Evolutionary conservation across 2,888 invertebrate genomes (phyloP), one percentile per base, ranked within the genome.

Genomic region (Synanthedon tipuliformis): DNA sequence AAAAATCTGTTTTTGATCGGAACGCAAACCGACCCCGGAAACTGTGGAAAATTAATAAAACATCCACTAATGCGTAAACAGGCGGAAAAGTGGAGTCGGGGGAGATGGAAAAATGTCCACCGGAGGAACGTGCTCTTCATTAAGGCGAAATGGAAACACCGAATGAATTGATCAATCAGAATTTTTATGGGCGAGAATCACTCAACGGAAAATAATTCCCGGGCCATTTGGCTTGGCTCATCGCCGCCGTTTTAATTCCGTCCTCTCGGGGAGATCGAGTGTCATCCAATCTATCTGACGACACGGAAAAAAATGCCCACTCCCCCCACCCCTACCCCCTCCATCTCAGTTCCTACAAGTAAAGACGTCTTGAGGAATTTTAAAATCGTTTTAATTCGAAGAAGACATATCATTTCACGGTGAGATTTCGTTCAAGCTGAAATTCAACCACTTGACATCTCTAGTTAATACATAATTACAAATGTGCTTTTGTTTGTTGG

Each of bases 161-260:
- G 81, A 75, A 87, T 85, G 84, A 85, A 87, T 87, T 87, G 87
- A 87, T 87, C 87, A 85, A 85, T 86, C 85, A 85, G 80, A 82
- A 83, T 79, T 85, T 87, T 86, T 85, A 85, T 84, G 85, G 82
- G 70, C 78, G 69, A 74, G 82, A 86, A 87, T 87, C 86, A 87
- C 86, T 86, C 84, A 87, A 81, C 83, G 84, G 81, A 83, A 85
- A 85, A 84, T 85, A 84, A 85, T 85, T 81, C 81, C 73, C 72
- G 64, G 74, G 80, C 79, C 78, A 76, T 82, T 81, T 75, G 78
- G 76, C 75, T 74, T 71, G 84, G 82, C 80, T 82, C 85, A 83
- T 84, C 81, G 82, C 81, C 78, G 77, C 75, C 81, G 79, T 85
- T 87, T 87, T 87, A 85, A 87, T 85, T 87, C 82, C 78, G 82